These are phyloP conservation scores for Rhincodon typus DNA, from an alignment of 2,797 vertebrate species.

Conservation along the genomic window DNA sequence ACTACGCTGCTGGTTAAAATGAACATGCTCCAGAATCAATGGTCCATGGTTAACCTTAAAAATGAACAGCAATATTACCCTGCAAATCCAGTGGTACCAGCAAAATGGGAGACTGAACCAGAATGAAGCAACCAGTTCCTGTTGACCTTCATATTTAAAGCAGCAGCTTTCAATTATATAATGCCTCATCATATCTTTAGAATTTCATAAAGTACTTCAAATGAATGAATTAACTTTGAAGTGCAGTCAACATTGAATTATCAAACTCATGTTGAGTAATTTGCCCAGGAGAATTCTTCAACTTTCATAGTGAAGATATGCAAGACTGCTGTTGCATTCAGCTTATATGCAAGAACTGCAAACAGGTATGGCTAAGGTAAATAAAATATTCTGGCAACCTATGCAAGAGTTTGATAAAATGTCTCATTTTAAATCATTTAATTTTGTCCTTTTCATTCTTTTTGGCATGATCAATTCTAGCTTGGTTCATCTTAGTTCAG, in stretches of 20 bases:
- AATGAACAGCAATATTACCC: neutral
- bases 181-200: neutral
- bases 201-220: neutral
- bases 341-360: neutral
- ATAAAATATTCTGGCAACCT: neutral
- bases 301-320: neutral
- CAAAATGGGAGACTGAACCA: neutral
- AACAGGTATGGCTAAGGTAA: neutral
- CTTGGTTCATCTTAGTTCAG: neutral
- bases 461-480: neutral
- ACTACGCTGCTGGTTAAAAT: neutral
- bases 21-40: neutral
- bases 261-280: neutral
- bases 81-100: neutral
- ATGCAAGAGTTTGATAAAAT: neutral
- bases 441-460: neutral
- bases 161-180: neutral
- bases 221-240: neutral
- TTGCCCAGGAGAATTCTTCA: neutral
- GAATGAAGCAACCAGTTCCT: neutral
- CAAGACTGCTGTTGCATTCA: neutral
- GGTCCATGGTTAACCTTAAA: neutral
- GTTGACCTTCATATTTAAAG: neutral
- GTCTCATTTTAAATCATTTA: neutral
- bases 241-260: neutral